Conservation (phyloP, 1,140 invertebrate genomes). For the Pseudomyrmex cubaensis region DNA sequence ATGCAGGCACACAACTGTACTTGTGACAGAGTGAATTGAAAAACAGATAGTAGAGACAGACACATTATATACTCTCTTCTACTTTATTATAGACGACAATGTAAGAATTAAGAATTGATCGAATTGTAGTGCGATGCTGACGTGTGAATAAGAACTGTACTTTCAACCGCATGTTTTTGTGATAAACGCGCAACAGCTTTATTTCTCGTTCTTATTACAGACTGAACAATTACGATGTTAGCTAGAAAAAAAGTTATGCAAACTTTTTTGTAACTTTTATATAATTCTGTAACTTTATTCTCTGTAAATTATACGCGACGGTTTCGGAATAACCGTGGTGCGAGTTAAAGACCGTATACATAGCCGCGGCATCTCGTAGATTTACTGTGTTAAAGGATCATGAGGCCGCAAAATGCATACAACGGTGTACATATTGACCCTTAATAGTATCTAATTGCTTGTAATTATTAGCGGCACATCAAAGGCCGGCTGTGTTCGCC, state of each 20-base stretch:
- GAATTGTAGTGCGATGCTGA: not conserved
- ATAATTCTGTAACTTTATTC: constrained; percentile 9
- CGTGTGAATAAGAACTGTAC: not conserved
- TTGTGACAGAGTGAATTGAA: not conserved
- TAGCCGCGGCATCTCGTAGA: constrained; percentile 13
- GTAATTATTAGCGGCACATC: constrained; percentile 51
- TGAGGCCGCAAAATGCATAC: constrained; percentile 44
- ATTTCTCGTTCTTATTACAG: constrained; percentile 1
- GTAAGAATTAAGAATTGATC: constrained; percentile 10
- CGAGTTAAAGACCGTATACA: constrained; percentile 38
- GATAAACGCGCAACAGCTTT: not conserved
- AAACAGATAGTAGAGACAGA: constrained; percentile 1
- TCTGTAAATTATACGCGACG: not conserved
- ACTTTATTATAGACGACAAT: constrained; percentile 3
- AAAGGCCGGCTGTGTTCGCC: constrained; percentile 30
- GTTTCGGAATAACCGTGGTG: not conserved
- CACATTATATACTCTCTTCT: not conserved
- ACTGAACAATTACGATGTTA: not conserved
- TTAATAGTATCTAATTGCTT: constrained; percentile 55
- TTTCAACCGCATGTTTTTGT: not conserved
- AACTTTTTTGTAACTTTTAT: not conserved
- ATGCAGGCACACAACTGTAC: too few species aligned
- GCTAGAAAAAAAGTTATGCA: too few species aligned
- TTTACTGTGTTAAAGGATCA: constrained; percentile 44
- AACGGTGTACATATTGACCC: constrained; percentile 45